Evolutionary conservation across 2,888 invertebrate species (phyloP), one percentile per base, ranked within the genome.

Genomic region (Homarus gammarus): DNA sequence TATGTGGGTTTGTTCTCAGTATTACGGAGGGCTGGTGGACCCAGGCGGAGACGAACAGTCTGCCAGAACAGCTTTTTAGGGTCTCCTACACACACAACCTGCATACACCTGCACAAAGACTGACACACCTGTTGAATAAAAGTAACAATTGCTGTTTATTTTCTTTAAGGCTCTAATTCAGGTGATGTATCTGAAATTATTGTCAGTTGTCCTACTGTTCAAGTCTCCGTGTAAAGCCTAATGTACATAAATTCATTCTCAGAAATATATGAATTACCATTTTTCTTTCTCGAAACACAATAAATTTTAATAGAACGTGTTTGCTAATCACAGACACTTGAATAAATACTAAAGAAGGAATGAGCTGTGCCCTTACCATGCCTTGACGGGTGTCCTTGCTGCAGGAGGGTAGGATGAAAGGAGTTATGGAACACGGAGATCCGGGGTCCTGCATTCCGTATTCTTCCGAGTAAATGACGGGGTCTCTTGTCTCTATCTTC

Each of bases 361-460:
- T n/a, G n/a, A n/a, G n/a, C n/a, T n/a, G n/a, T n/a, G n/a, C n/a
- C n/a, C n/a, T n/a, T n/a, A n/a, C n/a, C n/a, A n/a, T n/a, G n/a
- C n/a, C n/a, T n/a, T n/a, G n/a, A n/a, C 38, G 49, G 2, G 64
- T 27, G n/a, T n/a, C n/a, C 22, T 2, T 27, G 2, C n/a, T 12
- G 56, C 68, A 12, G 1, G 83, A 18, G n/a, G 88, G 75, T n/a
- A 77, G 40, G 70, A 88, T 84, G 78, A 88, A 88, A 31, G 88
- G 88, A 0, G 88, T 88, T 36, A 77, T 18, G 2, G 88, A 88
- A 31, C 88, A 88, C 8, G 88, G 88, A 6, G 88, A 84, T 2
- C 84, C 77, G 31, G 88, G 88, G 36, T 86, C 86, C 56, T 49
- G 22, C 5, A 49, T 6, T 0, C 49, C 82, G 10, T 51, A 31